phyloP scores from a whole-genome alignment of 2,888 invertebrate genomes.

The Strigamia crassipes region DNA sequence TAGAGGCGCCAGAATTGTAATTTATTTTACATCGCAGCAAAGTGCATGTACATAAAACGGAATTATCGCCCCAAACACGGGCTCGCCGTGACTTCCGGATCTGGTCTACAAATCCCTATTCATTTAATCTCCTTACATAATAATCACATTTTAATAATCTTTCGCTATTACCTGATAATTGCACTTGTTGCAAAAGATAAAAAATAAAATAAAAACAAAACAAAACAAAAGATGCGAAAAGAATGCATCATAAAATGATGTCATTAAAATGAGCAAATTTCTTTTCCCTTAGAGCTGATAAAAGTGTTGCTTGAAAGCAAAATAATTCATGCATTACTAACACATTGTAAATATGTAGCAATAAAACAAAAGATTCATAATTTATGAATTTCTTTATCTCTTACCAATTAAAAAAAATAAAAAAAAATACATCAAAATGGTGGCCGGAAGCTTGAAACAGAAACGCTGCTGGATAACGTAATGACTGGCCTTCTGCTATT shows the following conservation, averaged over 20 bases:
- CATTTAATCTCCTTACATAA: slow-evolving; percentile 22
- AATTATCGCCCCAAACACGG: not conserved
- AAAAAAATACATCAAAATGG: not conserved
- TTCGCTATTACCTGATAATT: slow-evolving; percentile 28
- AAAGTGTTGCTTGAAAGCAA: not conserved
- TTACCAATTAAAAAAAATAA: not conserved
- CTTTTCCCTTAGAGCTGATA: not conserved
- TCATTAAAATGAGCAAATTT: not conserved
- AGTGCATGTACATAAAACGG: not conserved
- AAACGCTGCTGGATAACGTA: slow-evolving; percentile 15
- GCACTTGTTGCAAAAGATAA: not conserved
- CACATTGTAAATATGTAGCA: not conserved
- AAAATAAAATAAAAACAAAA: not conserved
- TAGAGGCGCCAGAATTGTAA: not conserved
- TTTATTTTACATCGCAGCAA: not conserved
- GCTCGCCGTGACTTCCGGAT: not conserved
- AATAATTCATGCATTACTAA: not conserved
- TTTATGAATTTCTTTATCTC: not conserved
- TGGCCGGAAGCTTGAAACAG: not conserved
- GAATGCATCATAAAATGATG: slow-evolving; percentile 5
- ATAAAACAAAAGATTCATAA: not conserved
- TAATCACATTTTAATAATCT: slow-evolving; percentile 31
- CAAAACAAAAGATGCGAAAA: slow-evolving; percentile 13
- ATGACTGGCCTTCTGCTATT: slow-evolving; percentile 31
- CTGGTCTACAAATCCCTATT: not conserved